Conservation (phyloP, 1,140 invertebrate species). For the Probaryconus sp. region DNA sequence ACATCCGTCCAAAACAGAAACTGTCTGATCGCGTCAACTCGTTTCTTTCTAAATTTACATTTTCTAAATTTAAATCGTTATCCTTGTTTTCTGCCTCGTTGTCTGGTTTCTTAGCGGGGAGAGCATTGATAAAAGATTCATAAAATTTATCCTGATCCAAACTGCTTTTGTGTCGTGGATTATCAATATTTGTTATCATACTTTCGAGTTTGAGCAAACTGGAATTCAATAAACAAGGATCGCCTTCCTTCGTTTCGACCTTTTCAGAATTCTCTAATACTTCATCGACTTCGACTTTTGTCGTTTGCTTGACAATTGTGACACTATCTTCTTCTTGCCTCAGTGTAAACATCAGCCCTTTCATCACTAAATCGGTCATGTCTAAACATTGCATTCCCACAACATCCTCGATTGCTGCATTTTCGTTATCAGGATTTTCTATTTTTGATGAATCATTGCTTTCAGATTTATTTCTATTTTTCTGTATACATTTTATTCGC, state of each 20-base stretch:
- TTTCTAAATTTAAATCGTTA: neutral
- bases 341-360: conserved; percentile 76
- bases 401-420: conserved; percentile 20
- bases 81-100: neutral
- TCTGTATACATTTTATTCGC: conserved; percentile 37
- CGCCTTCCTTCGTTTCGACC: conserved; percentile 71
- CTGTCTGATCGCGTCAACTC: neutral
- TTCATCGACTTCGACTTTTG: conserved; percentile 74
- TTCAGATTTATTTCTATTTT: conserved; percentile 17
- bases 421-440: conserved; percentile 1
- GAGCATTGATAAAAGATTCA: conserved; percentile 9
- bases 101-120: neutral
- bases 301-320: conserved; percentile 74
- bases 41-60: neutral
- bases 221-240: conserved; percentile 72
- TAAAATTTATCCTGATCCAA: conserved; percentile 15
- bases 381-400: conserved; percentile 67
- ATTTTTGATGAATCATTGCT: neutral
- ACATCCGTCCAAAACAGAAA: neutral
- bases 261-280: conserved; percentile 76
- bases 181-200: conserved; percentile 73
- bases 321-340: conserved; percentile 71
- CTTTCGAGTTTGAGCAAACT: conserved; percentile 73
- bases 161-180: conserved; percentile 7
- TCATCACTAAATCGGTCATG: conserved; percentile 76